Conservation (phyloP, 2,888 invertebrate genomes). For the Hemicrepidius hirtus region DNA sequence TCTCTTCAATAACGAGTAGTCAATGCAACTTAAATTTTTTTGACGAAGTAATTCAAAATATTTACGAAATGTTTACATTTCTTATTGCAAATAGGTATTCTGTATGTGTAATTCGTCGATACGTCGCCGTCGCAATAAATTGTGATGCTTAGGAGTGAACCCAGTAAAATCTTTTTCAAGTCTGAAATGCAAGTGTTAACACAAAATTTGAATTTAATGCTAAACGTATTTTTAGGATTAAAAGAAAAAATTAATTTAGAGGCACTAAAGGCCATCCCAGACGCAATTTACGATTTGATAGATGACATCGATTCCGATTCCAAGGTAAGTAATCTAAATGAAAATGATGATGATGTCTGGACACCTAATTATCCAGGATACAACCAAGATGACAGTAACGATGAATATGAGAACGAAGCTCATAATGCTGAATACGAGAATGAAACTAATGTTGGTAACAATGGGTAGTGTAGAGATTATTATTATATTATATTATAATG, state of each 20-base stretch:
- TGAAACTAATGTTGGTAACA: too few species aligned
- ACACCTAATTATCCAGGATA: background rate
- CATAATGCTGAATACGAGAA: too few species aligned
- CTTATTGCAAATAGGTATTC: too few species aligned
- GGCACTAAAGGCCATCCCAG: background rate
- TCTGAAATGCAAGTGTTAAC: background rate
- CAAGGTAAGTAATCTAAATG: background rate
- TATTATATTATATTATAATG: too few species aligned
- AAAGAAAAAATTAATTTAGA: conserved; percentile 4
- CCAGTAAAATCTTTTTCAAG: background rate
- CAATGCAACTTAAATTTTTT: too few species aligned
- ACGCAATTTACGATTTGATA: conserved; percentile 11
- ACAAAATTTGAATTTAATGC: background rate
- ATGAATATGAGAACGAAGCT: background rate
- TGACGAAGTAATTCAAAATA: too few species aligned
- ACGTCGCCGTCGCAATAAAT: too few species aligned
- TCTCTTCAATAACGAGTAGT: too few species aligned
- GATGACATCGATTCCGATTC: conserved; percentile 8
- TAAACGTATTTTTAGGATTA: background rate
- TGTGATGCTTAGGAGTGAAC: background rate
- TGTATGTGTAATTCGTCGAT: too few species aligned
- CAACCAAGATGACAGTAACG: background rate
- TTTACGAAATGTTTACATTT: too few species aligned
- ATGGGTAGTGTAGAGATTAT: too few species aligned
- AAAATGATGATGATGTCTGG: background rate